phyloP scores from a whole-genome alignment of 2,888 invertebrate species.

The Invenusta paracnida region DNA sequence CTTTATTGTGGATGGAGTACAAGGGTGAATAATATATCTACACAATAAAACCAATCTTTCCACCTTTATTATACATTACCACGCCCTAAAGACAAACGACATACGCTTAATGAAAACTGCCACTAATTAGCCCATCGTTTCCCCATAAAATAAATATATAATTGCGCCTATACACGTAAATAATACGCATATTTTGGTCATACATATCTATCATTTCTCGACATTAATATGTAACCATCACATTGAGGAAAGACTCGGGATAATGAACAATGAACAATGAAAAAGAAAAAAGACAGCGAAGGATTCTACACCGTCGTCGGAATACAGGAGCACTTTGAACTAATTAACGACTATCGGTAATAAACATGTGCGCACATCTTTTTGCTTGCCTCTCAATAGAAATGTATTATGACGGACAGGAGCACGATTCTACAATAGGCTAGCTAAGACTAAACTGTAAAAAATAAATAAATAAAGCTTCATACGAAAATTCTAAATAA shows the following conservation, averaged over 20 bases:
- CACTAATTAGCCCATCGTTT: constrained; percentile 11
- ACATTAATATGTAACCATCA: neutral
- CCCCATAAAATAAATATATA: neutral
- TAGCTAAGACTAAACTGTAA: too few relatives aligned
- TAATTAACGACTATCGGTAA: neutral
- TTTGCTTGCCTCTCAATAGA: neutral
- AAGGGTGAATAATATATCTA: too few relatives aligned
- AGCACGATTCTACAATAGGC: too few relatives aligned
- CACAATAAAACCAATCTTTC: neutral
- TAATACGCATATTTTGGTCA: too few relatives aligned
- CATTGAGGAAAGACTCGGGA: neutral
- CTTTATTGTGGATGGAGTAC: too few relatives aligned
- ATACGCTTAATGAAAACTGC: neutral
- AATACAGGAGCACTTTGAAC: neutral
- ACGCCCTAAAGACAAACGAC: neutral
- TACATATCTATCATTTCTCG: neutral
- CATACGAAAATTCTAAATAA: too few relatives aligned
- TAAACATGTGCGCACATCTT: neutral
- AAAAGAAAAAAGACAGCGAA: neutral
- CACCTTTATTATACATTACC: neutral
- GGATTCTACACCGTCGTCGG: neutral
- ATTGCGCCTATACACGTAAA: too few relatives aligned
- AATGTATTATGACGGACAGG: neutral
- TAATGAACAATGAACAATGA: neutral
- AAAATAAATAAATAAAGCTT: too few relatives aligned